Evolutionary conservation across 2,888 invertebrate genomes (phyloP), one percentile per base, ranked within the genome.

Genomic region (Pyrrhosoma nymphula): DNA sequence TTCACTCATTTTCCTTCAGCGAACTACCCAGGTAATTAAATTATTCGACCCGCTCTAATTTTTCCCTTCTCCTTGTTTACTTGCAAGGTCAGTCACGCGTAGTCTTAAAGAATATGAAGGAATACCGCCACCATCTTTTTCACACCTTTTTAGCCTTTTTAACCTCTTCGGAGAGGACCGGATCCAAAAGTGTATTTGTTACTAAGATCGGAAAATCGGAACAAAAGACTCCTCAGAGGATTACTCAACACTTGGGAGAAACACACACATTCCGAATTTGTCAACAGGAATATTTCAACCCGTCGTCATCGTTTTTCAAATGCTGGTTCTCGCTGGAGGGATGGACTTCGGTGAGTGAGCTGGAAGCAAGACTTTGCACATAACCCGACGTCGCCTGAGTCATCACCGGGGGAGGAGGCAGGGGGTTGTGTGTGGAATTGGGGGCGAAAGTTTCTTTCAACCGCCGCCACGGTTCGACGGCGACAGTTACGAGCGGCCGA

Each of bases 391-490:
- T 23, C 82, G 82, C 82, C 82, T 30, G 82, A 82, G 82, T 82
- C 82, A 82, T 2, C 35, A 26, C 35, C 82, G 35, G 82, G 82
- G n/a, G n/a, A 1, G 26, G 69, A 26, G 16, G 16, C n/a, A 60
- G 60, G 60, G 4, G 26, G 69, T 10, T 60, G 16, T 20, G 60
- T 60, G 1, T 20, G 60, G 60, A 47, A 69, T 14, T 12, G 75
- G 35, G 75, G 82, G 82, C 82, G 82, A 82, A 82, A 82, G 82
- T 82, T 35, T 82, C 82, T 82, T 35, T 69, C 4, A 69, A n/a
- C n/a, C 26, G n/a, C 82, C 82, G 82, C 35, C 82, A 35, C 35
- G 35, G 30, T 16, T 82, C 82, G 30, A 35, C 35, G 35, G 30
- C 35, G 82, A 35, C 35, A 35, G 69, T 82, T 82, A 23, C 35